A percentile compares a stretch with the other conserved stretches of the same genome.
These are phyloP conservation scores for Spicauda simplicius DNA, from an alignment of 2,888 invertebrate genomes.

Conservation along the genomic window DNA sequence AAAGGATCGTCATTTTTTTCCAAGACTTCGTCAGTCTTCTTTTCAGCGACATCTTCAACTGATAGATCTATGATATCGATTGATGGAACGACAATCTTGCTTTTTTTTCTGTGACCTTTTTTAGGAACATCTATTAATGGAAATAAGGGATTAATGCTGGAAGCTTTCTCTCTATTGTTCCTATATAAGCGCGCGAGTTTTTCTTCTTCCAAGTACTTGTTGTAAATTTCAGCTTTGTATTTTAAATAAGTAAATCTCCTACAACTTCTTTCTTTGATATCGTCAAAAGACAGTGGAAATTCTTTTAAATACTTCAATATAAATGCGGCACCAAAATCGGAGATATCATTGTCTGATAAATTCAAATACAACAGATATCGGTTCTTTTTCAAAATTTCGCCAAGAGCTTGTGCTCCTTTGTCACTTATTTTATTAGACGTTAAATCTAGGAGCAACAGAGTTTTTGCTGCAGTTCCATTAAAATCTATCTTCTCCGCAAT, in stretches of 20 bases:
- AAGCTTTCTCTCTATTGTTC: slow-evolving; percentile 19
- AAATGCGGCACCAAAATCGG: slow-evolving; percentile 52
- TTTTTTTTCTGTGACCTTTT: neutral
- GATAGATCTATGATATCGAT: slow-evolving; percentile 21
- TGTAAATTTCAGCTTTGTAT: slow-evolving; percentile 43
- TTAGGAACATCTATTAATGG: slow-evolving; percentile 1
- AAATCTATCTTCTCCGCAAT: slow-evolving; percentile 50
- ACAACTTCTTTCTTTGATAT: slow-evolving; percentile 43
- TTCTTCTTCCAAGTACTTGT: slow-evolving; percentile 46
- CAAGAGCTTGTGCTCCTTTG: slow-evolving; percentile 52
- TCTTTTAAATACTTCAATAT: slow-evolving; percentile 53
- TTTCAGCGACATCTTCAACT: slow-evolving; percentile 43
- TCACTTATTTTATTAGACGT: slow-evolving; percentile 58
- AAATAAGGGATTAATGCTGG: neutral
- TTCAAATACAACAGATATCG: slow-evolving; percentile 58
- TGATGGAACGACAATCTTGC: slow-evolving; percentile 10
- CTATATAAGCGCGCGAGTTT: slow-evolving; percentile 10
- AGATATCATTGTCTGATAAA: slow-evolving; percentile 58
- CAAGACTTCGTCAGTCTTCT: slow-evolving; percentile 45
- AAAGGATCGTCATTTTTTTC: slow-evolving; percentile 53
- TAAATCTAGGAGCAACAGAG: slow-evolving; percentile 54
- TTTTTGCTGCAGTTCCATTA: slow-evolving; percentile 45
- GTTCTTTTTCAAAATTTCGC: slow-evolving; percentile 55
- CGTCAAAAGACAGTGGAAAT: slow-evolving; percentile 52
- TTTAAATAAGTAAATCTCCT: slow-evolving; percentile 46